Conservation (phyloP, 64 coral and sea anemone species). For the Dendrophyllia cribrosa region DNA sequence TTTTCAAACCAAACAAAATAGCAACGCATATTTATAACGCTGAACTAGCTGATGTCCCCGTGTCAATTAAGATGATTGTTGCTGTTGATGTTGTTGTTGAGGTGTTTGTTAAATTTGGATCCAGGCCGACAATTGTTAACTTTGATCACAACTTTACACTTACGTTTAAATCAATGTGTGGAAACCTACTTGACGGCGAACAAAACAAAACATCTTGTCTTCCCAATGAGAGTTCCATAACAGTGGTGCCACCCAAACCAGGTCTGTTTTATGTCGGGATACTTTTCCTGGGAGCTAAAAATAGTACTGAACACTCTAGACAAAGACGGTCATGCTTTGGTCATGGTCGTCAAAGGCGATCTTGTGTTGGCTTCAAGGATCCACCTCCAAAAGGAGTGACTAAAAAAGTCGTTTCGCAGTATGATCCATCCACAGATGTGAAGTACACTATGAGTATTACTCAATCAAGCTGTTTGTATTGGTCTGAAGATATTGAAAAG, state of each 20-base stretch:
- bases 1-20: slow-evolving; percentile 74
- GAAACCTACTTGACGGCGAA: background rate
- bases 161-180: background rate
- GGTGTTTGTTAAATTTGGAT: slow-evolving; percentile 43
- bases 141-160: slow-evolving; percentile 39
- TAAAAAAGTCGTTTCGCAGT: background rate
- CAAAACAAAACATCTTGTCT: slow-evolving; percentile 26
- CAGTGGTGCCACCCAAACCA: slow-evolving; percentile 28
- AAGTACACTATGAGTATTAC: slow-evolving; percentile 42
- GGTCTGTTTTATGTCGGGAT: slow-evolving; percentile 65
- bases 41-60: background rate
- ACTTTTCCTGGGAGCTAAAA: background rate
- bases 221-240: slow-evolving; percentile 3
- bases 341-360: slow-evolving; percentile 17
- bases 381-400: slow-evolving; percentile 12
- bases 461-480: slow-evolving; percentile 52
- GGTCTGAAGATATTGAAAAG: slow-evolving; percentile 35
- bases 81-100: background rate
- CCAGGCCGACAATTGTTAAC: slow-evolving; percentile 48
- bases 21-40: slow-evolving; percentile 41
- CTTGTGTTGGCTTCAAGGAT: slow-evolving; percentile 29
- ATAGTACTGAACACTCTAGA: slow-evolving; percentile 11
- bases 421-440: slow-evolving; percentile 4
- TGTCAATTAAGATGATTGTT: background rate
- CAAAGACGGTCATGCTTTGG: slow-evolving; percentile 13